Conservation (phyloP, 2,113 vertebrate species). For the Heterotilapia buettikoferi region DNA sequence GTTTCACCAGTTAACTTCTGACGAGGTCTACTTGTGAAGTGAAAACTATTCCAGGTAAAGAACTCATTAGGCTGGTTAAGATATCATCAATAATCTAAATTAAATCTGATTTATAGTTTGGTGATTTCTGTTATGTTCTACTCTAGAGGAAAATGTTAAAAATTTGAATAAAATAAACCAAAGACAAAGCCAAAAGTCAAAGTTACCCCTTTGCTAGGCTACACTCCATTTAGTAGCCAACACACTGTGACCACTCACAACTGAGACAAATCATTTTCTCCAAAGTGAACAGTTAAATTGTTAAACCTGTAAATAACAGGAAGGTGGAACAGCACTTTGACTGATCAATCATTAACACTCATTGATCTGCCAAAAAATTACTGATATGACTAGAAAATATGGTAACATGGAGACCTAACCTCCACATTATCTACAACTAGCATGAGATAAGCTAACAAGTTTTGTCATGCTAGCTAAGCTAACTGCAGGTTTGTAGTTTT, state of each 20-base stretch:
- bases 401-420: background rate
- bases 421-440: background rate
- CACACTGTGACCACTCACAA: background rate
- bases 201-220: background rate
- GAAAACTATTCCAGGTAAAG: background rate
- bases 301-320: background rate
- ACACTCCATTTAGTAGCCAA: background rate
- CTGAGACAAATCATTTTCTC: background rate
- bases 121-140: background rate
- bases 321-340: background rate
- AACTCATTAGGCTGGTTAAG: background rate
- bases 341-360: background rate
- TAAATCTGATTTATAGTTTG: background rate
- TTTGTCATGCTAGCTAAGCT: background rate
- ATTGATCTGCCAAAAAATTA: background rate
- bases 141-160: background rate
- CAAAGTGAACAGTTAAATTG: background rate
- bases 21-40: background rate
- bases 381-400: background rate
- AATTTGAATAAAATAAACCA: fast-evolving
- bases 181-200: background rate
- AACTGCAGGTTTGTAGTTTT: background rate
- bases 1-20: background rate
- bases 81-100: background rate
- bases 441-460: background rate